Percentiles rank a stretch among this genome's conserved stretches.
Evolutionary conservation across 2,888 invertebrate genomes (phyloP).

Genomic region (Diadegma fenestrale): DNA sequence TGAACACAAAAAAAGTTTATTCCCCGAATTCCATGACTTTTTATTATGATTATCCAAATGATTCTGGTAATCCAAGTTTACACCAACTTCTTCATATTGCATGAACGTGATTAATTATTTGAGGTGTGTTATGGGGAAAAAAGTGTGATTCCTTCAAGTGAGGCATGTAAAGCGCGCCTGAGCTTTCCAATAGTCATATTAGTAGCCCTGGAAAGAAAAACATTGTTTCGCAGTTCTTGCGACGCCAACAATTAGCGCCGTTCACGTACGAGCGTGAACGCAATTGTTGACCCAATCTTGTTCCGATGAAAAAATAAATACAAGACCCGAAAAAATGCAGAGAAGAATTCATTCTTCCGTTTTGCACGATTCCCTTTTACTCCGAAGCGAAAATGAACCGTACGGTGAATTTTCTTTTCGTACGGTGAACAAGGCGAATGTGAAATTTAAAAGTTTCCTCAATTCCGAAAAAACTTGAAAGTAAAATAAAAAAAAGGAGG

Average conservation of each 20-base stretch:
- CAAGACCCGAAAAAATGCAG: not conserved
- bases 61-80: not conserved
- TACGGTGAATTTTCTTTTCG: not conserved
- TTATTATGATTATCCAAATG: not conserved
- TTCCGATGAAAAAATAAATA: not conserved
- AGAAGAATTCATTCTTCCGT: not conserved
- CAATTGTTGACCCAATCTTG: not conserved
- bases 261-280: not conserved
- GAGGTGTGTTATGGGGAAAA: conserved; percentile 1
- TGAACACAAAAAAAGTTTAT: too few species aligned
- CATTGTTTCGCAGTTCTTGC: not conserved
- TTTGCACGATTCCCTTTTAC: not conserved
- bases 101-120: conserved; percentile 10
- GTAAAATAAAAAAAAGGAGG: not conserved
- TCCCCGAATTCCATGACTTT: not conserved
- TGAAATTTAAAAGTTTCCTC: not conserved
- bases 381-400: not conserved
- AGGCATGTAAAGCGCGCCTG: conserved; percentile 36
- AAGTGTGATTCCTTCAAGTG: conserved; percentile 9
- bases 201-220: conserved; percentile 40
- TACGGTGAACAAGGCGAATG: not conserved
- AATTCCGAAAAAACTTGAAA: not conserved
- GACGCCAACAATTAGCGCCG: not conserved
- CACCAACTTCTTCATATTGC: conserved; percentile 8
- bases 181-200: conserved; percentile 41